Evolutionary conservation across 2,113 vertebrate species (phyloP), one percentile per base, ranked within the genome.

Genomic region (Ammodytes dubius): DNA sequence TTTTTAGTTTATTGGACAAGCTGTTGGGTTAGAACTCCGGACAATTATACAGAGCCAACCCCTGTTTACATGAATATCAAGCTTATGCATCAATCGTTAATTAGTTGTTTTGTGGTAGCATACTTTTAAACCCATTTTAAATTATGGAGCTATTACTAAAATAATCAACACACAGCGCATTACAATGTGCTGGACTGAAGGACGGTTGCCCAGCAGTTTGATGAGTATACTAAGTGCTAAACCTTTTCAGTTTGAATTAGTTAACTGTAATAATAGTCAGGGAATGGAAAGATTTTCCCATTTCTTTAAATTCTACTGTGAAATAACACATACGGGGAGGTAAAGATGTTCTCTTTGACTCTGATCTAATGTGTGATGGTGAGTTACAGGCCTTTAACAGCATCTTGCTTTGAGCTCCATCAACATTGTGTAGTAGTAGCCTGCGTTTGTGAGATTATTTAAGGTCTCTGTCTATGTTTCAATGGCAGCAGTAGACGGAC

Each of bases 241-340:
- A 53, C 9, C 63, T 35, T 42, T 59, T 54, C 8, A 54, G 49
- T 73, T 69, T 47, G 47, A 57, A 27, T 68, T 27, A 54, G 8
- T 12, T 13, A 64, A 60, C 13, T 68, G 3, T 53, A 78, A 82
- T 70, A 57, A 19, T 42, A 8, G 53, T 66, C 8, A 39, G 2
- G 63, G 52, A 74, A 58, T 66, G 37, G 19, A 70, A 86, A 78
- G 3, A 11, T 61, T 17, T 66, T 60, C 83, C 27, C 54, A 49
- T 83, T 87, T 65, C 65, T 74, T 80, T 82, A 69, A 69, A 68
- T 85, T 87, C 78, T 7, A 56, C 79, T 46, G 69, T 72, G 65
- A 87, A 87, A 71, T 65, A 54, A 77, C 67, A 77, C 17, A 40
- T 17, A 69, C 47, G 57, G 42, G 45, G 37, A 69, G 57, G 65